Conservation (phyloP, 2,797 vertebrate species). For the Coccyzus lansbergi region DNA sequence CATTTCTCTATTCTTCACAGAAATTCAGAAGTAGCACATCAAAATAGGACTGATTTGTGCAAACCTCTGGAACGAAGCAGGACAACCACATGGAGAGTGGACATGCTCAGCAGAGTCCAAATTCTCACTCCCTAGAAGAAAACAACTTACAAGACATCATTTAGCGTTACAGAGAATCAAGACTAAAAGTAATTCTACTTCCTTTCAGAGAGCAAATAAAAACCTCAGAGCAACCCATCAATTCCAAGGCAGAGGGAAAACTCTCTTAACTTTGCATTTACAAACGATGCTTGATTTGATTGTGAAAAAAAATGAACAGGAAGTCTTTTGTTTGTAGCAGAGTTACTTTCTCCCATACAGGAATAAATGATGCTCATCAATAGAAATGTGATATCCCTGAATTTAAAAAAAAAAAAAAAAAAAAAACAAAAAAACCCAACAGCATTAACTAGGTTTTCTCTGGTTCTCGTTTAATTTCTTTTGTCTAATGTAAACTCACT, state of each 20-base stretch:
- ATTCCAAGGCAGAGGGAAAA: background rate
- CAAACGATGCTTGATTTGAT: background rate
- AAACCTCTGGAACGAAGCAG: background rate
- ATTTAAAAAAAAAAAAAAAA: conserved; percentile 27
- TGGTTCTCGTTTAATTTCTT: conserved; percentile 76
- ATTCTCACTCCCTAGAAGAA: background rate
- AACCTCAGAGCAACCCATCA: background rate
- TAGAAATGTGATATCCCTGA: conserved; percentile 62
- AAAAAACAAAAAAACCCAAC: background rate
- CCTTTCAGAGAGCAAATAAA: background rate
- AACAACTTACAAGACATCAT: background rate
- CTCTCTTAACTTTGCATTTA: conserved; percentile 16
- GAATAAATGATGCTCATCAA: conserved; percentile 63
- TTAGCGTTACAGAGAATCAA: background rate
- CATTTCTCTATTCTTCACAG: background rate
- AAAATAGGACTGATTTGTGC: background rate
- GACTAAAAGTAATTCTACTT: background rate
- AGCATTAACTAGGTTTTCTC: conserved; percentile 60
- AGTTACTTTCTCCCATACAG: conserved; percentile 26
- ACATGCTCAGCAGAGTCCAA: background rate
- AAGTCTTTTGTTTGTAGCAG: conserved; percentile 47
- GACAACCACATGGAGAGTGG: rapidly evolving
- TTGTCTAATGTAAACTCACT: conserved; percentile 78
- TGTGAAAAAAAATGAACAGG: conserved; percentile 22
- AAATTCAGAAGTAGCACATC: background rate